Evolutionary conservation across 1,140 invertebrate species (phyloP), one percentile per base, ranked within the genome.

Genomic region (Brachionus rubens): DNA sequence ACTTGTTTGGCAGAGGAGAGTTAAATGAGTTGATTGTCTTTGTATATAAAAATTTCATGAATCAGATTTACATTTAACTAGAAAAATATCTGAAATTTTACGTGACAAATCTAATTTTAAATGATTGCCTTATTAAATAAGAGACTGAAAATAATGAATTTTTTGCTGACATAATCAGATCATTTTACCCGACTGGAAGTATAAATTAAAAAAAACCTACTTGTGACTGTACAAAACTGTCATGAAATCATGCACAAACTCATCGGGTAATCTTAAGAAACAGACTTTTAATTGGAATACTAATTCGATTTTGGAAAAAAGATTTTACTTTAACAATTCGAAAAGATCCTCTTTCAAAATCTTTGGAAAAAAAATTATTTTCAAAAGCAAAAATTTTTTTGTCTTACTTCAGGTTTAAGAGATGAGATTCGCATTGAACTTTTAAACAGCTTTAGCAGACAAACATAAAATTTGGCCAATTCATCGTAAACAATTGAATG

Each of bases 311-410:
- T 46, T 10, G 12, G 43, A 14, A 10, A 65, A 41, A 9, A n/a
- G 43, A 26, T 24, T 26, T 65, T 43, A 65, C 59, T 65, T 65
- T n/a, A 65, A 41, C 9, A 65, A 43, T 24, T 43, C 59, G 7
- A 46, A 5, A 12, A 65, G 41, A 46, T 65, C 59, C 14, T 36
- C 36, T 65, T 65, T 65, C 3, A 65, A 4, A 65, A 36, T 3
- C 59, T 65, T 43, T 24, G 43, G 14, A 30, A 19, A 65, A 43
- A 10, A 43, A 19, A 65, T 43, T 43, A 24, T 65, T 19, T 43
- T 46, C 4, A 36, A 7, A 33, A 59, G 33, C 16, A 59, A 36
- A 33, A 16, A 16, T 48, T 48, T 48, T 16, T 1, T n/a, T 0
- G 16, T 16, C 1, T 59, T 65, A 65, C 59, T 43, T 65, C 59